Conservation (phyloP, 2,113 vertebrate species). For the Hucho hucho region DNA sequence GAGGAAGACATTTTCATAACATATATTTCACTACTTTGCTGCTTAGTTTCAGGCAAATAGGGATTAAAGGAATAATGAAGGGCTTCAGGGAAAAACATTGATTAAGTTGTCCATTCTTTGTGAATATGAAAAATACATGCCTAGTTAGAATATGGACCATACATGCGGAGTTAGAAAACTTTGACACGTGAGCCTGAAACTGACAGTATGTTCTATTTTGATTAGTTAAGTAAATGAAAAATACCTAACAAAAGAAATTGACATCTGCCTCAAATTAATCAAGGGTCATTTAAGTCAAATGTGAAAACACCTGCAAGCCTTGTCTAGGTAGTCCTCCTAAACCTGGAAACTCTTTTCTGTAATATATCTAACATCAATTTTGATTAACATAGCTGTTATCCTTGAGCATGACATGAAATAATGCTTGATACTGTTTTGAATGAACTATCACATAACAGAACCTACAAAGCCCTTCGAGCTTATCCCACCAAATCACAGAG, state of each 20-base stretch:
- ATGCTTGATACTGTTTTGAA: background rate
- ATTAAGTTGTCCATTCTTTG: background rate
- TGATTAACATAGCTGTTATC: background rate
- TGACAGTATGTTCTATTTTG: background rate
- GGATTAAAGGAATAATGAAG: background rate
- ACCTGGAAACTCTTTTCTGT: background rate
- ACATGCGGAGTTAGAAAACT: no score
- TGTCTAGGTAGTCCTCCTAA: background rate
- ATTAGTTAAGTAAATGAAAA: background rate
- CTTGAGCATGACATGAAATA: background rate
- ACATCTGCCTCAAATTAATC: background rate
- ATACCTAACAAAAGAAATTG: background rate
- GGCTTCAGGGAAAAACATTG: background rate
- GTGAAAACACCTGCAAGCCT: background rate
- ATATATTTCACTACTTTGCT: background rate
- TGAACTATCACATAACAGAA: background rate
- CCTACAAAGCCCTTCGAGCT: background rate
- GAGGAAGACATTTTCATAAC: background rate
- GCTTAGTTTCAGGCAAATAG: background rate
- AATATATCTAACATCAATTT: background rate
- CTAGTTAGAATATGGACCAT: background rate
- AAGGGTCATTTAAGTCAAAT: background rate
- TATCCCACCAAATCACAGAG: constrained; percentile 1
- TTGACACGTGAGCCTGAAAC: background rate
- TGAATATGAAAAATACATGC: background rate